Conservation (phyloP, 2,113 vertebrate genomes). For the Gracilinanus agilis region DNA sequence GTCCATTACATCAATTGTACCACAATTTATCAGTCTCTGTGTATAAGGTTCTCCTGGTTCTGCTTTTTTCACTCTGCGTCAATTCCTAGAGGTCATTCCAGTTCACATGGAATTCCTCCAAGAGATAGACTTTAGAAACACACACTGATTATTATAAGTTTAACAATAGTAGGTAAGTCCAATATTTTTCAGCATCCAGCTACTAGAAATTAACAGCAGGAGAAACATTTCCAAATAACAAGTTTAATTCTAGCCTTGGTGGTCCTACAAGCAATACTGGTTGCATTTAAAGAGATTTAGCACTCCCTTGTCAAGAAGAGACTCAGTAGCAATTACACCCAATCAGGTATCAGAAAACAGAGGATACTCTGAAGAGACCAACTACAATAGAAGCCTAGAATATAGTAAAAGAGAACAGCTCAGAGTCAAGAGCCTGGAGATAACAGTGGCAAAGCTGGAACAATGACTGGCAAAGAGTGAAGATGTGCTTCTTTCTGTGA, state of each 20-base stretch:
- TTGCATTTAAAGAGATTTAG: not conserved
- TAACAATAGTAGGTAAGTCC: not conserved
- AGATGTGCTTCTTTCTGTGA: not conserved
- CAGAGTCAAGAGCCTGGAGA: not conserved
- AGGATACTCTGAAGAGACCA: not conserved
- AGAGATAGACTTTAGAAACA: not conserved
- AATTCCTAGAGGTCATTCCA: too few species aligned
- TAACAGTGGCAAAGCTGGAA: not conserved
- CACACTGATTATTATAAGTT: not conserved
- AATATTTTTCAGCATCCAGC: not conserved
- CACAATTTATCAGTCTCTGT: too few species aligned
- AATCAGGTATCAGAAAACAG: not conserved
- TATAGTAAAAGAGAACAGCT: not conserved
- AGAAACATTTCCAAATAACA: not conserved
- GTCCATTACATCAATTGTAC: too few species aligned
- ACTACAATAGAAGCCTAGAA: not conserved
- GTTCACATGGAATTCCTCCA: too few species aligned
- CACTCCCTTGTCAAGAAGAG: not conserved
- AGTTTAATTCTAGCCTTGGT: not conserved
- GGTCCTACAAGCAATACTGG: not conserved
- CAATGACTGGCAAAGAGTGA: not conserved
- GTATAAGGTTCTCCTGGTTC: too few species aligned
- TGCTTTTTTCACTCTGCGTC: too few species aligned
- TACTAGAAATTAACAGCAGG: not conserved
- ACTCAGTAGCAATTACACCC: not conserved